Evolutionary conservation across 2,888 invertebrate species (phyloP).

Genomic region (Ornithoptera priamus): DNA sequence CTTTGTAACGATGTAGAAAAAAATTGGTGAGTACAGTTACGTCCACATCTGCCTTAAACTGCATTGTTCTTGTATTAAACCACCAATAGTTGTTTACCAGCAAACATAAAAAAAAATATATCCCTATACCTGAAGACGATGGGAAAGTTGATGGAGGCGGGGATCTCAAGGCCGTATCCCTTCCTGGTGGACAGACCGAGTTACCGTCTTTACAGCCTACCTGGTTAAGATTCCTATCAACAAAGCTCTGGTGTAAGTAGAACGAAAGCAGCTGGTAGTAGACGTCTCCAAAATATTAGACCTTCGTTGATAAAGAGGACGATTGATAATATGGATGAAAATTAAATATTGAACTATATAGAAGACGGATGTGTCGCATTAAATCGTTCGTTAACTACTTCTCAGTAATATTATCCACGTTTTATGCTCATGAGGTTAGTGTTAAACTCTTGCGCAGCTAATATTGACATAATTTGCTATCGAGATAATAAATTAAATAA

Average conservation of each 20-base stretch:
- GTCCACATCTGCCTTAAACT: neutral
- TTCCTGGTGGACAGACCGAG: too few species aligned
- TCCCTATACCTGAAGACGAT: too few species aligned
- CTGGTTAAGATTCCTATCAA: too few species aligned
- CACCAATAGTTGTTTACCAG: neutral
- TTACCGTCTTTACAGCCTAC: too few species aligned
- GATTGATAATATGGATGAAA: too few species aligned
- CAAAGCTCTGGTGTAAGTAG: too few species aligned
- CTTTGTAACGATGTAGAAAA: slow-evolving; percentile 10
- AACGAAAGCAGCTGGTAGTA: too few species aligned
- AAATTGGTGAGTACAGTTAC: slow-evolving; percentile 25
- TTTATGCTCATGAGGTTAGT: slow-evolving; percentile 19
- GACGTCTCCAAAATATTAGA: too few species aligned
- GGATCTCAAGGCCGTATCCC: too few species aligned
- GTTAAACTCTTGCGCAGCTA: slow-evolving; percentile 14
- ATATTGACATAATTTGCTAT: slow-evolving; percentile 27
- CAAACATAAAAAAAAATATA: neutral
- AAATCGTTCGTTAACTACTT: slow-evolving; percentile 9
- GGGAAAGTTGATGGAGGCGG: too few species aligned
- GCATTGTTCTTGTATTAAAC: neutral
- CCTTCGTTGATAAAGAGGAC: too few species aligned
- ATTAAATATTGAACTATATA: too few species aligned
- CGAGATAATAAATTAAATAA: slow-evolving; percentile 28
- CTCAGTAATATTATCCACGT: slow-evolving; percentile 7
- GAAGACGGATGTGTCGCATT: neutral